A percentile compares a stretch with the other conserved stretches of the same genome.
phyloP scores from a whole-genome alignment of 2,113 vertebrate species.

The Burhinus bistriatus region DNA sequence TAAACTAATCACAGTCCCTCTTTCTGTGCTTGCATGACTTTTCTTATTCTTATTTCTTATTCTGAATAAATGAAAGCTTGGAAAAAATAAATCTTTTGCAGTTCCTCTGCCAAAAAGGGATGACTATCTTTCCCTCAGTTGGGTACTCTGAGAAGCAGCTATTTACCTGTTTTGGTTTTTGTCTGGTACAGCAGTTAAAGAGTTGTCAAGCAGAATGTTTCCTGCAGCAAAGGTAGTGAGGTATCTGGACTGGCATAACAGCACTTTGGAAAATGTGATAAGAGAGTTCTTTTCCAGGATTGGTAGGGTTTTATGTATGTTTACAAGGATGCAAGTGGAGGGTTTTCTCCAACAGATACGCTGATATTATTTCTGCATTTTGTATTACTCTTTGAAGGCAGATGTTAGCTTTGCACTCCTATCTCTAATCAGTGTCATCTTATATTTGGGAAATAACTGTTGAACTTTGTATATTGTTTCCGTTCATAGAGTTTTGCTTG shows the following conservation, averaged over 20 bases:
- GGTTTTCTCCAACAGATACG: not conserved
- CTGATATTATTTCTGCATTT: not conserved
- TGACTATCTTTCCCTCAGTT: not conserved
- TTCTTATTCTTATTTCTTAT: not conserved
- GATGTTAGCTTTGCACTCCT: not conserved
- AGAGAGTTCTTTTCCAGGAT: not conserved
- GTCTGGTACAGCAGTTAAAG: not conserved
- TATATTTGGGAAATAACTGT: not conserved
- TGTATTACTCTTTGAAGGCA: not conserved
- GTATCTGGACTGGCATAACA: not conserved
- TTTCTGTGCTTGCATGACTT: not conserved
- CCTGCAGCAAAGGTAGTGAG: not conserved
- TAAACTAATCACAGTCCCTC: not conserved
- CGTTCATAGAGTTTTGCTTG: constrained; percentile 85
- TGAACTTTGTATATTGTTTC: not conserved
- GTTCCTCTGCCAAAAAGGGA: not conserved
- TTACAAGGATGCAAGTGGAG: not conserved
- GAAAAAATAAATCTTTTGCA: not conserved
- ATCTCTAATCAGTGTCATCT: not conserved
- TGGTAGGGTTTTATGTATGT: not conserved
- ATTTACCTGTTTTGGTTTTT: not conserved
- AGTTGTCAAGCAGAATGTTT: not conserved
- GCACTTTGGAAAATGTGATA: not conserved
- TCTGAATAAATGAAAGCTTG: not conserved
- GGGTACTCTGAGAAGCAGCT: not conserved